phyloP scores from a whole-genome alignment of 2,797 vertebrate genomes.

The Podarcis lilfordi region DNA sequence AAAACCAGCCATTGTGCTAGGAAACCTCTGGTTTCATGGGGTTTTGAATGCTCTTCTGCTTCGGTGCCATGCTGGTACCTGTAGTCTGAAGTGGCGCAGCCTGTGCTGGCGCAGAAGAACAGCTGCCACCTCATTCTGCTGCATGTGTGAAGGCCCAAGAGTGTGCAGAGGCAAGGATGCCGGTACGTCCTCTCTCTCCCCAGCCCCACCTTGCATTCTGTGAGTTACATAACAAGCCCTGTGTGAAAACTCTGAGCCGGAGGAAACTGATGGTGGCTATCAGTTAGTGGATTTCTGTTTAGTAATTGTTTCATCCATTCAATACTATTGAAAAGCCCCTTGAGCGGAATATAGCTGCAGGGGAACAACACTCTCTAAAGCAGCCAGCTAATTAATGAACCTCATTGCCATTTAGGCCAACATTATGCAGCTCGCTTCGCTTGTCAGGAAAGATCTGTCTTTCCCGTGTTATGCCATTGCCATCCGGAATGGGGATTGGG shows the following conservation, averaged over 20 bases:
- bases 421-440: conserved; percentile 50
- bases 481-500: neutral
- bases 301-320: conserved; percentile 68
- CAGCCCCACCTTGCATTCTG: conserved; percentile 8
- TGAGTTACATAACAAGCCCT: neutral
- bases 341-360: conserved; percentile 70
- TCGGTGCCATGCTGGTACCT: too few species aligned
- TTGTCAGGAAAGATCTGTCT: conserved; percentile 63
- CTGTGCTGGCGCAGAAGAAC: too few species aligned
- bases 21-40: neutral
- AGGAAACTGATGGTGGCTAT: conserved; percentile 58
- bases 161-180: neutral
- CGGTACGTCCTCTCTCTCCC: rapidly evolving
- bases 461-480: neutral
- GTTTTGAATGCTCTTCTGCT: neutral
- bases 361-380: conserved; percentile 58
- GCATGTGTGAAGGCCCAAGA: neutral
- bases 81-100: neutral
- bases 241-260: conserved; percentile 31
- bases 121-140: too few species aligned
- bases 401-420: conserved; percentile 52
- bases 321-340: conserved; percentile 70
- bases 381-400: conserved; percentile 68
- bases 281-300: conserved; percentile 70
- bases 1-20: neutral